Percentiles rank a stretch among this genome's conserved stretches.
phyloP scores from a whole-genome alignment of 2,888 invertebrate genomes.

The Trichogramma dendrolimi region DNA sequence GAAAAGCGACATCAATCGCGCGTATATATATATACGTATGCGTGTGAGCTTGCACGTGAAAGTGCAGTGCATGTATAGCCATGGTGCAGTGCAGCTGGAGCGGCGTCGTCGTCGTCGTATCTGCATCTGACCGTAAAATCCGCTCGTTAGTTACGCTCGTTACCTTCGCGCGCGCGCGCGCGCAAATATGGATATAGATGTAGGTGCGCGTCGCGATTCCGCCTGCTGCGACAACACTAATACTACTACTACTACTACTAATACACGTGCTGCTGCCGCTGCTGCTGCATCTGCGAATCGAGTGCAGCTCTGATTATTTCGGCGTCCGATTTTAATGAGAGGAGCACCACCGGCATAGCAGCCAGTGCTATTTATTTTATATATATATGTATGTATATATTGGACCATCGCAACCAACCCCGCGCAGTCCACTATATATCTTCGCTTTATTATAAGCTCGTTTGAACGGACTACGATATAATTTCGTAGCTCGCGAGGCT shows the following conservation, averaged over 20 bases:
- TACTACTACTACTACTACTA: not conserved
- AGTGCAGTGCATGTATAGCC: not conserved
- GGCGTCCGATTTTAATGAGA: conserved; percentile 39
- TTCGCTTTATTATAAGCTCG: too few relatives aligned
- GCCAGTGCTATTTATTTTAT: too few relatives aligned
- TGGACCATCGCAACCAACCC: conserved; percentile 19
- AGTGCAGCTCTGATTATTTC: conserved; percentile 45
- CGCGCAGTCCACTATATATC: too few relatives aligned
- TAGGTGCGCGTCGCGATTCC: not conserved
- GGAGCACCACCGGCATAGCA: conserved; percentile 15
- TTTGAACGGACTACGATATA: too few relatives aligned
- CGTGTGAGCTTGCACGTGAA: not conserved
- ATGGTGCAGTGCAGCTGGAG: not conserved
- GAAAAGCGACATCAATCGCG: conserved; percentile 43
- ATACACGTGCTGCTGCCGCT: conserved; percentile 6
- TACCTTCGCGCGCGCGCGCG: conserved; percentile 41
- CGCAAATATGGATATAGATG: conserved; percentile 12
- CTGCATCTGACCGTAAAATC: conserved; percentile 50
- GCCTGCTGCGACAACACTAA: not conserved
- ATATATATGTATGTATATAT: conserved; percentile 18
- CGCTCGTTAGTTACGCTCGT: conserved; percentile 50
- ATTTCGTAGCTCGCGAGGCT: too few relatives aligned
- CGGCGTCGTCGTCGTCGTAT: conserved; percentile 47
- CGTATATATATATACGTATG: conserved; percentile 7
- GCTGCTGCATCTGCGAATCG: conserved; percentile 10